phyloP scores from a whole-genome alignment of 2,113 vertebrate species.

The Phalacrocorax aristotelis region DNA sequence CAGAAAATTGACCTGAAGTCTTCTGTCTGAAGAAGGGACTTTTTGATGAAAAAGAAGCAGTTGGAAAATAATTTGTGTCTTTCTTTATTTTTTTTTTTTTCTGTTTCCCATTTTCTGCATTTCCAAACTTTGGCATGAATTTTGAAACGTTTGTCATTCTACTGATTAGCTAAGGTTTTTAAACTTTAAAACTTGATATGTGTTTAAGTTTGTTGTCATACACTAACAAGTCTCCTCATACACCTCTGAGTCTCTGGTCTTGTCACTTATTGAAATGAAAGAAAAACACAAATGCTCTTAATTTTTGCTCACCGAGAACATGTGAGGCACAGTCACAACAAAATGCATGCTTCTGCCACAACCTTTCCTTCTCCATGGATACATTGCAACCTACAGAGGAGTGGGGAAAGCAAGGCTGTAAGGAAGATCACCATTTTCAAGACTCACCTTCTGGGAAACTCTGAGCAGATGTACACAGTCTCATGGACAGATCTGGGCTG shows the following conservation, averaged over 20 bases:
- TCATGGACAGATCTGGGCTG: not conserved
- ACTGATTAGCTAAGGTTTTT: not conserved
- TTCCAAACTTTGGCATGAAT: not conserved
- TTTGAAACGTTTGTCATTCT: not conserved
- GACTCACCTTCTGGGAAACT: not conserved
- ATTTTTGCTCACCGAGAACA: not conserved
- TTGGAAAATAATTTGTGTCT: not conserved
- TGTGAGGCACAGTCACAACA: not conserved
- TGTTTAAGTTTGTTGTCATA: not conserved
- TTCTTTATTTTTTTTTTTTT: not conserved
- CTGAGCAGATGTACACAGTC: not conserved
- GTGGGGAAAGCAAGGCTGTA: not conserved
- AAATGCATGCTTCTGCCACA: not conserved
- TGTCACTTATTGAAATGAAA: not conserved
- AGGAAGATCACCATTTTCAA: not conserved
- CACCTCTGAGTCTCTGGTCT: not conserved
- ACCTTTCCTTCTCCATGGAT: not conserved
- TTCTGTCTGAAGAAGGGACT: not conserved
- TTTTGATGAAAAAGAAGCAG: not conserved
- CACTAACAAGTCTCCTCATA: not conserved
- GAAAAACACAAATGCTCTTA: not conserved
- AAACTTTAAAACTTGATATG: not conserved
- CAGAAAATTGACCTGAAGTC: conserved; percentile 30
- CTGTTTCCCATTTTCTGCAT: not conserved
- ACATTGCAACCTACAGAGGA: not conserved